Percentiles rank a stretch among this genome's conserved stretches.
These are phyloP conservation scores for Lumbricus terrestris DNA, from an alignment of 2,888 invertebrate genomes.

Conservation along the genomic window DNA sequence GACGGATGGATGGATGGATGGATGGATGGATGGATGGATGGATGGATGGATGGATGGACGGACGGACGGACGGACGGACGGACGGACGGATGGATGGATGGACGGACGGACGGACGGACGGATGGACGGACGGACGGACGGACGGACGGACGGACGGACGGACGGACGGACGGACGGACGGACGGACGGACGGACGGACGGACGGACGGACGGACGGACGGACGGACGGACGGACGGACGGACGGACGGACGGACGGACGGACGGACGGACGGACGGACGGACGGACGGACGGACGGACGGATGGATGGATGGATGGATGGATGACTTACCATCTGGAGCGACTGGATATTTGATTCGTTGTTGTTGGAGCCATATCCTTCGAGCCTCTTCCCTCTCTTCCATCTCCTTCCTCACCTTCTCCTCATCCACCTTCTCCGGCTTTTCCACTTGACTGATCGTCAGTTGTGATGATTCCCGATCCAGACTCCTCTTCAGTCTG, in stretches of 20 bases:
- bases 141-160: background rate
- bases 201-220: no score
- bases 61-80: no score
- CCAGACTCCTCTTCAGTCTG: background rate
- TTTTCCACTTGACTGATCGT: background rate
- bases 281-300: background rate
- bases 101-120: no score
- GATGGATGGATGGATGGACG: background rate
- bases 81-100: no score
- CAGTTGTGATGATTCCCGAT: background rate
- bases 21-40: background rate
- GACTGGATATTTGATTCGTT: background rate
- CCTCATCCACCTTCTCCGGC: background rate
- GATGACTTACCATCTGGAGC: constrained; percentile 9
- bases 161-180: background rate
- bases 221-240: no score
- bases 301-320: background rate
- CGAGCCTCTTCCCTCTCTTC: constrained; percentile 5
- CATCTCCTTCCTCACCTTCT: background rate
- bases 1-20: background rate
- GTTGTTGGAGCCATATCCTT: background rate
- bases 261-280: background rate
- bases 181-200: no score
- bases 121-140: no score
- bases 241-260: no score